Conservation (phyloP, 2,113 vertebrate species). For the Anser cygnoides region DNA sequence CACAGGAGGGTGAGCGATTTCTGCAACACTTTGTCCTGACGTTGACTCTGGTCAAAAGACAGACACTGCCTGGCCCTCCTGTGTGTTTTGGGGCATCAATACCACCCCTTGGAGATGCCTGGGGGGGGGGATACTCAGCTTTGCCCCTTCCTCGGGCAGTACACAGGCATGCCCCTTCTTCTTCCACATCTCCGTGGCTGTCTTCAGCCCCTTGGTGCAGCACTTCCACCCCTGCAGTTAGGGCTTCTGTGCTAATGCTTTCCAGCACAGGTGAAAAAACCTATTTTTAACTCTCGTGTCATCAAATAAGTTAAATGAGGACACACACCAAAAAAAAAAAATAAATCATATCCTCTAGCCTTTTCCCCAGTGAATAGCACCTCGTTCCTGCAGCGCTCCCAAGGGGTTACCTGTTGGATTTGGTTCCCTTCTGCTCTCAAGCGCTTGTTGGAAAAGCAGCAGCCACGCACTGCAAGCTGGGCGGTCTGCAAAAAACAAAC, state of each 20-base stretch:
- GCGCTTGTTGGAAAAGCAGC: background rate
- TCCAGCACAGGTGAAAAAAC: background rate
- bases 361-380: background rate
- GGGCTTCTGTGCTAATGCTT: background rate
- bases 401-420: background rate
- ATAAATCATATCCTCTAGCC: background rate
- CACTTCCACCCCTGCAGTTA: background rate
- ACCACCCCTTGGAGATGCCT: background rate
- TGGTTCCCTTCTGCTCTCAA: background rate
- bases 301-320: background rate
- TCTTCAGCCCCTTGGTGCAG: background rate
- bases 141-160: background rate
- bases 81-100: background rate
- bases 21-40: background rate
- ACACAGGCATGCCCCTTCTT: background rate
- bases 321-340: background rate
- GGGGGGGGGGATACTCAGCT: background rate
- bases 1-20: background rate
- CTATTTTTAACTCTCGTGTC: background rate
- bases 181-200: background rate
- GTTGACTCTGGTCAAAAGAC: background rate
- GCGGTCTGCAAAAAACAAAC: accelerated
- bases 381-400: background rate
- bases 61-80: background rate
- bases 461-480: background rate